These are phyloP conservation scores for Cremastinae sp. DNA, from an alignment of 2,888 invertebrate genomes.

Conservation along the genomic window DNA sequence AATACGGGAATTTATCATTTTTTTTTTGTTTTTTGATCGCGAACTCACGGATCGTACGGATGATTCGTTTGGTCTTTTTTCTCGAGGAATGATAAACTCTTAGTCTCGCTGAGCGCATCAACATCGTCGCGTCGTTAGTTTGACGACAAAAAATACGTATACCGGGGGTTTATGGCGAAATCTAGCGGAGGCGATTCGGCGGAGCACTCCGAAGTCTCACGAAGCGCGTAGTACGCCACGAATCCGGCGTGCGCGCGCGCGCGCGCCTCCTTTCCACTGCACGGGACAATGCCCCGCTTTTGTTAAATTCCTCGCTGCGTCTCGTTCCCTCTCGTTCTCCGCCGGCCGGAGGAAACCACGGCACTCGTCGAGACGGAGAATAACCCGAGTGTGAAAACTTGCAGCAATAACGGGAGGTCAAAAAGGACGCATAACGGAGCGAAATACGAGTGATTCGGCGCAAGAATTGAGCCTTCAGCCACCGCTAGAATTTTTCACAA, in stretches of 20 bases:
- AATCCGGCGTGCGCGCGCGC: conserved; percentile 39
- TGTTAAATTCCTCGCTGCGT: not conserved
- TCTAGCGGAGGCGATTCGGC: too few relatives aligned
- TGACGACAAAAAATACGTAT: too few relatives aligned
- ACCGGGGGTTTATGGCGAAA: too few relatives aligned
- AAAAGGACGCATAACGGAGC: conserved; percentile 5
- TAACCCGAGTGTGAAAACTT: conserved; percentile 1
- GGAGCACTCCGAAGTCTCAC: not conserved
- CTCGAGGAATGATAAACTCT: too few relatives aligned
- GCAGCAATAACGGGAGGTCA: conserved; percentile 7
- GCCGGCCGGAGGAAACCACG: conserved; percentile 3
- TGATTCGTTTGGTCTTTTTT: too few relatives aligned
- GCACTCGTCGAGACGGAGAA: not conserved
- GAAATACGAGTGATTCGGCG: conserved; percentile 15
- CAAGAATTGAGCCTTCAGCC: conserved; percentile 19
- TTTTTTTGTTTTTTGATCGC: not conserved
- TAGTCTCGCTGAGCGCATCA: too few relatives aligned
- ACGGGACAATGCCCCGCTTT: too few relatives aligned
- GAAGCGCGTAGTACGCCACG: conserved; percentile 7
- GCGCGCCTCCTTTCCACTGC: conserved; percentile 46
- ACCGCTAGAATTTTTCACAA: too few relatives aligned
- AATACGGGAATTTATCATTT: not conserved
- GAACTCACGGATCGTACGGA: not conserved
- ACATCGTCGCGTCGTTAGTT: too few relatives aligned
- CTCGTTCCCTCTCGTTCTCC: not conserved